These are phyloP conservation scores for Falco rusticolus DNA, from an alignment of 2,797 vertebrate genomes.

Conservation along the genomic window DNA sequence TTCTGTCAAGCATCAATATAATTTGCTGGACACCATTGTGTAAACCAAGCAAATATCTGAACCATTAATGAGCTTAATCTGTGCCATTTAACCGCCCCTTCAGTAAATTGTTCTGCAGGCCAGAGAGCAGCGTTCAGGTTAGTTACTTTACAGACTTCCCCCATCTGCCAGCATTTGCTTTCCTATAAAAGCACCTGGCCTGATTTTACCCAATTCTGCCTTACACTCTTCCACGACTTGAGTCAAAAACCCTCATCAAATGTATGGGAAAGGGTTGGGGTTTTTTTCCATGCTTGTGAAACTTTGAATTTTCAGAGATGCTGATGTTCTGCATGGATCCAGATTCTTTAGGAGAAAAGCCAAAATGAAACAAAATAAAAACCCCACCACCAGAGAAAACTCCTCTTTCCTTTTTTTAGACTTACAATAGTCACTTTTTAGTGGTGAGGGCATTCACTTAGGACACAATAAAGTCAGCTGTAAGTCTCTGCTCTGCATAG, in stretches of 20 bases:
- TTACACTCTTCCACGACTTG: background rate
- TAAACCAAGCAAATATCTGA: slow-evolving; percentile 66
- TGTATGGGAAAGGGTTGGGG: accelerated
- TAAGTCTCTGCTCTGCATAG: background rate
- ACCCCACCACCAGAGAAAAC: background rate
- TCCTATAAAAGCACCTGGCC: background rate
- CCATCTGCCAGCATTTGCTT: background rate
- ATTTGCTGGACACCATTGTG: slow-evolving; percentile 60
- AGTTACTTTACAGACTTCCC: background rate
- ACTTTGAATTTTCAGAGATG: background rate
- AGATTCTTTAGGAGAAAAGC: background rate
- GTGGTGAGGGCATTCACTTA: background rate
- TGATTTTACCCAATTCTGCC: background rate
- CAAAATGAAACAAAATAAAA: background rate
- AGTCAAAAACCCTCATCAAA: background rate
- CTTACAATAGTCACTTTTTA: background rate
- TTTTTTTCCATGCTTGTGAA: background rate
- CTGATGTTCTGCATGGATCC: background rate
- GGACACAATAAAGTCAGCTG: background rate
- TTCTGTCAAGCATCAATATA: slow-evolving; percentile 69
- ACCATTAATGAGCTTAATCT: slow-evolving; percentile 65
- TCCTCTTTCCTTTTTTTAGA: background rate
- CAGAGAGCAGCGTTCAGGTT: background rate
- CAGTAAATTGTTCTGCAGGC: slow-evolving; percentile 35
- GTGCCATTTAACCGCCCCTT: slow-evolving; percentile 36